Conservation (phyloP, 2,888 invertebrate species). For the Catocala sponsa region DNA sequence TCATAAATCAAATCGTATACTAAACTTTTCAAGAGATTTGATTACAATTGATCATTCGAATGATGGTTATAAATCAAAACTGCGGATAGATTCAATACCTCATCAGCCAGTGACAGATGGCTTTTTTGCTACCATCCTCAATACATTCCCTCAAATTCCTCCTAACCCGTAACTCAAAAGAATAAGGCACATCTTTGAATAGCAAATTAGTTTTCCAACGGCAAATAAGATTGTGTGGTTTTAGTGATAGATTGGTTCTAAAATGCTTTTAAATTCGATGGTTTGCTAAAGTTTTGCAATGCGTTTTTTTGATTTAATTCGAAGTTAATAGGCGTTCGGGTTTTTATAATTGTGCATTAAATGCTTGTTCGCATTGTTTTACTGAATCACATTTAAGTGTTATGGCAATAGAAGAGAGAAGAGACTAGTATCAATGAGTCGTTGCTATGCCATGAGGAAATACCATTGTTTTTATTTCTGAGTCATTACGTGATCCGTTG, state of each 20-base stretch:
- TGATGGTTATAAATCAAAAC: slow-evolving; percentile 48
- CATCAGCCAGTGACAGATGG: slow-evolving; percentile 48
- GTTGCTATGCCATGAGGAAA: too few species aligned
- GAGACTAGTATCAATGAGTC: too few species aligned
- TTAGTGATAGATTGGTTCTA: slow-evolving; percentile 37
- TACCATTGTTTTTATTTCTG: too few species aligned
- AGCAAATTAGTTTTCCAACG: background rate
- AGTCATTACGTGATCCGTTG: too few species aligned
- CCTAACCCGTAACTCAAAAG: background rate
- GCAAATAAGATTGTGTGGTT: slow-evolving; percentile 6
- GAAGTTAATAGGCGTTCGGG: slow-evolving; percentile 13
- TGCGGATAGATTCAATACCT: slow-evolving; percentile 43
- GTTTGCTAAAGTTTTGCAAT: slow-evolving; percentile 23
- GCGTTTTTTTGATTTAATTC: slow-evolving; percentile 23
- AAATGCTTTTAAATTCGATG: slow-evolving; percentile 26
- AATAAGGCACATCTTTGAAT: slow-evolving; percentile 15
- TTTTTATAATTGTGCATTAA: background rate
- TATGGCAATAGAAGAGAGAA: too few species aligned
- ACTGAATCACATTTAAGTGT: too few species aligned
- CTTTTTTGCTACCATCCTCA: slow-evolving; percentile 9
- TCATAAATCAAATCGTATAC: slow-evolving; percentile 7
- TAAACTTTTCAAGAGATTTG: slow-evolving; percentile 22
- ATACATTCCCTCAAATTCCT: background rate
- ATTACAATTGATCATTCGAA: slow-evolving; percentile 39
- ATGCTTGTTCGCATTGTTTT: too few species aligned